Percentiles rank a stretch among this genome's conserved stretches.
Conservation (phyloP, 1,140 invertebrate genomes). For the Drosophila neocordata region DNA sequence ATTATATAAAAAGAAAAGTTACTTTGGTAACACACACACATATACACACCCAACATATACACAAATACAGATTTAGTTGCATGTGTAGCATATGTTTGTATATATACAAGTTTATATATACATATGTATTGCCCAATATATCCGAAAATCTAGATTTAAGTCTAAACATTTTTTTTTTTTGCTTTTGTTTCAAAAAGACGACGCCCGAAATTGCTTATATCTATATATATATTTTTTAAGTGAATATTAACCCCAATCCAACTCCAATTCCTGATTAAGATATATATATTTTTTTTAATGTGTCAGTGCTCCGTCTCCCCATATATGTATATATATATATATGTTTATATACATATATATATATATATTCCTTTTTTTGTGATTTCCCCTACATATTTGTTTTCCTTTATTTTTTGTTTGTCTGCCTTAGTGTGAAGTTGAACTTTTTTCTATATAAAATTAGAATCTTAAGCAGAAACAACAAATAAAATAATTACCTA, state of each 20-base stretch:
- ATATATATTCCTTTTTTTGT: not conserved
- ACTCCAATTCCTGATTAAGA: not conserved
- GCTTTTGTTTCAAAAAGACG: constrained; percentile 5
- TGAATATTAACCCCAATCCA: not conserved
- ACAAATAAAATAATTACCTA: not conserved
- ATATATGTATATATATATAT: no score
- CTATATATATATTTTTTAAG: not conserved
- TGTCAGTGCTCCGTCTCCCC: constrained; percentile 22
- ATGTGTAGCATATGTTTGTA: constrained; percentile 7
- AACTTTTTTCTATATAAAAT: constrained; percentile 5
- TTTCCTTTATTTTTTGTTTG: constrained; percentile 31
- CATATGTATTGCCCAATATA: not conserved
- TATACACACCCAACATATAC: constrained; percentile 1
- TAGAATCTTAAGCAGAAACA: not conserved
- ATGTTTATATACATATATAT: no score
- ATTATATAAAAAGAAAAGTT: constrained; percentile 14
- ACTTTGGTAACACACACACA: not conserved
- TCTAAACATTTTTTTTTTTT: constrained; percentile 1
- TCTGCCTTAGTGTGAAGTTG: constrained; percentile 13
- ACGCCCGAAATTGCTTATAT: not conserved
- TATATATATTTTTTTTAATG: constrained; percentile 26
- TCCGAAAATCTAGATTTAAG: constrained; percentile 1
- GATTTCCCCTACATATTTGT: not conserved
- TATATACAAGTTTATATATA: not conserved
- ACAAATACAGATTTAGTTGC: constrained; percentile 3